Conservation (phyloP, 2,797 vertebrate species). For the Eulemur mongoz region DNA sequence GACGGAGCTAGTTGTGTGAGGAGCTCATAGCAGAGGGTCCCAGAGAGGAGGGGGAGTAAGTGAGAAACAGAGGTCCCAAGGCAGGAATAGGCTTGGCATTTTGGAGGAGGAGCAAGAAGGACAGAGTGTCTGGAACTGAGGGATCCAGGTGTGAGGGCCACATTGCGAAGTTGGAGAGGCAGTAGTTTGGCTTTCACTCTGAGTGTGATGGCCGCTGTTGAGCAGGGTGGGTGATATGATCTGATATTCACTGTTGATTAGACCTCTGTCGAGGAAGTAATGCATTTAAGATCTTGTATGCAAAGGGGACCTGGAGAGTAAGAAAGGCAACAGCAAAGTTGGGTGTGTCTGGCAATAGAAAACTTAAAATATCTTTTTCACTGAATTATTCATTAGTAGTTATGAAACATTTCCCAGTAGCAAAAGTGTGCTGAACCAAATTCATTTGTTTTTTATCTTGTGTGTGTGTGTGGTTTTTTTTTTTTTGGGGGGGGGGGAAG, state of each 20-base stretch:
- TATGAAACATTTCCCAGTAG: constrained; percentile 74
- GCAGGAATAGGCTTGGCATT: neutral
- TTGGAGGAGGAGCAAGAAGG: neutral
- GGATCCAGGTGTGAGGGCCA: neutral
- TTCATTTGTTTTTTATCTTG: neutral
- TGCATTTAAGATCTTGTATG: constrained; percentile 32
- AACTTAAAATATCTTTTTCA: constrained; percentile 66
- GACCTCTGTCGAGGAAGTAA: constrained; percentile 36
- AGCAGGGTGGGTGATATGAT: neutral
- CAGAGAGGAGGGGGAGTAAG: neutral
- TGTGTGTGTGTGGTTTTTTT: neutral
- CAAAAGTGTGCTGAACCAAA: constrained; percentile 58
- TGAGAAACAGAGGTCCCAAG: neutral
- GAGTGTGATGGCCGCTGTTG: neutral
- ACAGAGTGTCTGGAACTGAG: neutral
- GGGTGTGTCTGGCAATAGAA: constrained; percentile 71
- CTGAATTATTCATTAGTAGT: constrained; percentile 75
- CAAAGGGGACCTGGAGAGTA: constrained; percentile 41
- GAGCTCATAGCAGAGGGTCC: neutral
- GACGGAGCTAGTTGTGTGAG: neutral
- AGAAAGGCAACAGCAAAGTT: constrained; percentile 60
- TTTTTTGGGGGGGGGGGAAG: too few species aligned
- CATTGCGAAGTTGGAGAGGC: neutral
- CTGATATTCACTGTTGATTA: constrained; percentile 32
- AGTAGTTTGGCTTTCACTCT: neutral